Evolutionary conservation across 2,797 vertebrate species (phyloP).

Genomic region (Falco naumanni): DNA sequence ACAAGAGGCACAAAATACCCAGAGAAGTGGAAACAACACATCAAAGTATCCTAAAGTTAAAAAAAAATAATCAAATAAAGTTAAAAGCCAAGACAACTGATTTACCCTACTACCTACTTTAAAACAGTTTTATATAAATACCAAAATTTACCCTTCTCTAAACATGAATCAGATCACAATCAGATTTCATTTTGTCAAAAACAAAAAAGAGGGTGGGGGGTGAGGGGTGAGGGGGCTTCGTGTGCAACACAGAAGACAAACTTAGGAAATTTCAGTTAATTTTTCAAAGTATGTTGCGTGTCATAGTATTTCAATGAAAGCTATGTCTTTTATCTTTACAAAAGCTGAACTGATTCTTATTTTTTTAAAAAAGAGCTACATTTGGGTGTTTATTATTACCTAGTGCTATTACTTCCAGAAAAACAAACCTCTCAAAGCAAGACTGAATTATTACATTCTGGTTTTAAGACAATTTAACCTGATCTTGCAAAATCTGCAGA

Average conservation of each 20-base stretch:
- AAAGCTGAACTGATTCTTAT: neutral
- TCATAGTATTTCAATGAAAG: neutral
- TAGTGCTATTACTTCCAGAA: neutral
- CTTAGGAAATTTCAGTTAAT: neutral
- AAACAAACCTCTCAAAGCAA: neutral
- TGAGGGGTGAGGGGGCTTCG: too few relatives aligned
- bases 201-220: neutral
- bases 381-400: neutral
- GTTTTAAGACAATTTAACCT: neutral
- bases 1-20: neutral
- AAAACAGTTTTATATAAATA: neutral
- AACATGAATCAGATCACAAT: neutral
- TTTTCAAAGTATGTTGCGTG: neutral
- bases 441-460: neutral
- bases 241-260: neutral
- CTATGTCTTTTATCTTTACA: neutral
- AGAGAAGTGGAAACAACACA: neutral
- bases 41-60: neutral
- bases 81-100: neutral
- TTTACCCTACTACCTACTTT: neutral
- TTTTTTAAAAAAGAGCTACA: neutral
- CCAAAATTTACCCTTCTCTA: neutral
- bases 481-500: neutral
- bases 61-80: neutral
- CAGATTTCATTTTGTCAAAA: neutral